Base-by-base conservation (phyloP, 2,797 vertebrate genomes). In the Ctenochaetus hawaiiensis region DNA sequence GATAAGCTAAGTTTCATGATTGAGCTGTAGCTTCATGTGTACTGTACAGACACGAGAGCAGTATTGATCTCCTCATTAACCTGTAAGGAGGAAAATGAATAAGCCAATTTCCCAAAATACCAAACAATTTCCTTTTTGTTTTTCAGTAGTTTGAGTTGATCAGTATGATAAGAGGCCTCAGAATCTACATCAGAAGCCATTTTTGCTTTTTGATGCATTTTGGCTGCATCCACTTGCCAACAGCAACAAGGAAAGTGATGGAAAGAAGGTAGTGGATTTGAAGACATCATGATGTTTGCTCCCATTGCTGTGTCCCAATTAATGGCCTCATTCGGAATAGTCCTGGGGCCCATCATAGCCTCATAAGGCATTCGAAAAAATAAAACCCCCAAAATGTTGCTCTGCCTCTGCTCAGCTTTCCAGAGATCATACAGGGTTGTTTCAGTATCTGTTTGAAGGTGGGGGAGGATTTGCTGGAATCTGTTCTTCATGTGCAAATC, bases 271-370 rank as follows among this genome's bases (percentile, higher is more conserved):
- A 11, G 51, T 48, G 56, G 8, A 69, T 49, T 65, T 61, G 44
- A 52, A 65, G 72, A 47, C 54, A 20, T 52, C 7, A 34, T 54
- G 7, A 37, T 43, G 34, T 47, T 1, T 51, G 59, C 60, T 71
- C 47, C 73, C 62, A 16, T 49, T 66, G 68, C 63, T 65, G 6
- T 60, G 90, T 80, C 88, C 92, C 77, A 87, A 58, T 91, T 93
- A 90, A 59, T 89, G 87, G 72, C 86, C 89, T 87, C 83, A 77
- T 93, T 93, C 72, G 17, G 63, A 70, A 59, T 23, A 58, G 56
- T 78, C 80, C 51, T 20, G 39, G 70, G 91, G 85, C 78, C 45
- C 22, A 54, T 48, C 47, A 20, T 53, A 51, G 18, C 67, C 52
- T 64, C 44, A 20, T 18, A 23, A 52, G 59, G 57, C 12, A 1